Conservation (phyloP, 2,888 invertebrate genomes). For the Drosophila prolongata region DNA sequence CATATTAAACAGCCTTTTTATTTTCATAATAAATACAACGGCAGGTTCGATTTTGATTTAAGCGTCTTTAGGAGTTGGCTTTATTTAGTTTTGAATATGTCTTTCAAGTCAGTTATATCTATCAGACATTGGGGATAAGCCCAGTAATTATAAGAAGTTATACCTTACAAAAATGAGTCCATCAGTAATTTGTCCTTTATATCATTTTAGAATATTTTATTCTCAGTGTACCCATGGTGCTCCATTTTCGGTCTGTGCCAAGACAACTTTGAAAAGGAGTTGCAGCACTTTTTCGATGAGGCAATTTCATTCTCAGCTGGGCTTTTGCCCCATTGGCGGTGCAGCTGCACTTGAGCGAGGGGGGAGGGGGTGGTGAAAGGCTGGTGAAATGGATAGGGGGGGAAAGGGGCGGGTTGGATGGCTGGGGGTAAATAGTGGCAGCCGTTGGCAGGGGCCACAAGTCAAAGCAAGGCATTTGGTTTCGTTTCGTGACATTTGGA, state of each 20-base stretch:
- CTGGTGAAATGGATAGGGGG: conserved; percentile 17
- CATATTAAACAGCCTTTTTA: no score
- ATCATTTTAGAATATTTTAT: background rate
- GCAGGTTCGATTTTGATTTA: no score
- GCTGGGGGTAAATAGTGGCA: background rate
- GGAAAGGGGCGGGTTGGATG: no score
- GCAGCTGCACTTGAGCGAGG: conserved; percentile 27
- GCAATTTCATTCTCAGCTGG: conserved; percentile 37
- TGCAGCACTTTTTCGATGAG: conserved; percentile 30
- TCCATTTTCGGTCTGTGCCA: conserved; percentile 66
- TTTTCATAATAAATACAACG: no score
- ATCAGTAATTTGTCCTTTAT: no score
- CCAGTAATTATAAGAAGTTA: no score
- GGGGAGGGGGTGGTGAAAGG: background rate
- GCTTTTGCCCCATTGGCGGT: conserved; percentile 15
- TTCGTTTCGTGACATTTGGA: conserved; percentile 70
- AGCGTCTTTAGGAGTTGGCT: no score
- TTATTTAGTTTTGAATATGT: no score
- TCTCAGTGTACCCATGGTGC: conserved; percentile 55
- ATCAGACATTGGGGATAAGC: no score
- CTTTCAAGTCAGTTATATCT: no score
- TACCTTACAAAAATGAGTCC: no score
- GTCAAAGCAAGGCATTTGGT: conserved; percentile 43
- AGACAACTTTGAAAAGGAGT: conserved; percentile 38
- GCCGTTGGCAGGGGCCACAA: conserved; percentile 14